Conservation (phyloP, 2,888 invertebrate species). For the Caenorhabditis virilis region DNA sequence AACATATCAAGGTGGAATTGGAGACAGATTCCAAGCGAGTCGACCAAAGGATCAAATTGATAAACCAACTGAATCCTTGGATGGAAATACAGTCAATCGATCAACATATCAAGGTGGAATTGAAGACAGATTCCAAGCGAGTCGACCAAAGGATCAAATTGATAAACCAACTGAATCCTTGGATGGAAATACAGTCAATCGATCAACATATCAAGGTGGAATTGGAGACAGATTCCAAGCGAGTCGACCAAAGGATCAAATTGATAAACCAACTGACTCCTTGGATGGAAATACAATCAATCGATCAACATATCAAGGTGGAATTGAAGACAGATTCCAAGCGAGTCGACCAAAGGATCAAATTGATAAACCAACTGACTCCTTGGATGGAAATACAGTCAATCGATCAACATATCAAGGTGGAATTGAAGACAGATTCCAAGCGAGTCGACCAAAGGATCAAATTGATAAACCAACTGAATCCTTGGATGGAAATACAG, state of each 20-base stretch:
- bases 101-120: slow-evolving; percentile 11
- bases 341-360: slow-evolving; percentile 8
- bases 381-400: slow-evolving; percentile 8
- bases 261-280: slow-evolving; percentile 10
- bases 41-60: slow-evolving; percentile 11
- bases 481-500: slow-evolving; percentile 4
- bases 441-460: slow-evolving; percentile 8
- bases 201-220: slow-evolving; percentile 11
- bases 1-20: slow-evolving; percentile 12
- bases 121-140: slow-evolving; percentile 8
- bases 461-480: slow-evolving; percentile 8
- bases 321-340: slow-evolving; percentile 6
- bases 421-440: slow-evolving; percentile 7
- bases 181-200: slow-evolving; percentile 9
- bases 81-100: slow-evolving; percentile 10
- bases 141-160: slow-evolving; percentile 8
- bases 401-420: slow-evolving; percentile 14
- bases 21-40: slow-evolving; percentile 8
- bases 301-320: slow-evolving; percentile 12
- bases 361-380: slow-evolving; percentile 8
- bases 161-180: slow-evolving; percentile 9
- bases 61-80: slow-evolving; percentile 7
- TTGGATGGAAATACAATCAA: slow-evolving; percentile 10
- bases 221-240: slow-evolving; percentile 9
- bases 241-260: slow-evolving; percentile 7